Conservation (phyloP, 1,140 invertebrate genomes). For the Euschistus heros region DNA sequence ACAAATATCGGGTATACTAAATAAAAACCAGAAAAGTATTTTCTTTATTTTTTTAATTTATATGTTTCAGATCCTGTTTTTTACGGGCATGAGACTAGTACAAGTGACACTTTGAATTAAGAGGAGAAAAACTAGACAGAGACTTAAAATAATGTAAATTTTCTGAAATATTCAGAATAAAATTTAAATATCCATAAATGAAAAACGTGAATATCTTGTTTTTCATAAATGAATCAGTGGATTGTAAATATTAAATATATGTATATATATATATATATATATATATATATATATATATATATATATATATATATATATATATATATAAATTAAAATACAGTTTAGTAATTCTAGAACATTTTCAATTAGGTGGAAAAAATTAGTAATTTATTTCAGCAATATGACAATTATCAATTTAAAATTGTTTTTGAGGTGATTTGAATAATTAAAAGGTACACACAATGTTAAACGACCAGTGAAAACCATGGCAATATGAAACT, state of each 20-base stretch:
- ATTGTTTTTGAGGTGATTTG: background rate
- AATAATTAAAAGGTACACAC: conserved; percentile 1
- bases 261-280: no score
- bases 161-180: conserved; percentile 6
- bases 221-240: no score
- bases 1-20: no score
- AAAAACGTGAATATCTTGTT: background rate
- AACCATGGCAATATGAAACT: background rate
- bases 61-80: conserved; percentile 30
- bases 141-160: conserved; percentile 5
- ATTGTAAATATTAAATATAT: no score
- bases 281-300: no score
- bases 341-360: no score
- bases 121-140: background rate
- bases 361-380: no score
- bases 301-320: no score
- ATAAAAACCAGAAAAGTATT: no score
- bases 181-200: background rate
- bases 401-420: no score
- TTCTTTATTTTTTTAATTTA: conserved; percentile 10
- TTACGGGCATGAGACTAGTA: conserved; percentile 29
- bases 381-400: no score
- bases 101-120: conserved; percentile 24
- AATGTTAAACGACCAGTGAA: background rate
- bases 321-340: no score